These are phyloP conservation scores for Cryptoblepharus egeriae DNA, from an alignment of 2,797 vertebrate species.

Conservation along the genomic window DNA sequence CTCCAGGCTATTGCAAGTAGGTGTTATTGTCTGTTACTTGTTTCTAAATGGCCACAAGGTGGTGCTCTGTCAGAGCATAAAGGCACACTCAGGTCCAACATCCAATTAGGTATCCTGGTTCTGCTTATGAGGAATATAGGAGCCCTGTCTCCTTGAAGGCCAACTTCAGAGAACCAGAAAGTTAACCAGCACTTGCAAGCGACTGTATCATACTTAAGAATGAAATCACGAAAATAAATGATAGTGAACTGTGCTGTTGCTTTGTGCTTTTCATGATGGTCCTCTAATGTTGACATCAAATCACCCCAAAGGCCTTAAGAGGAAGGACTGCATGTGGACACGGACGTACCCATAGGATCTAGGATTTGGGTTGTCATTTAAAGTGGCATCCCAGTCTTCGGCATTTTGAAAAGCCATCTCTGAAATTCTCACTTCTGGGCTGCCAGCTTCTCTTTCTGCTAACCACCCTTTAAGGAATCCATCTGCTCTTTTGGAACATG, in stretches of 20 bases:
- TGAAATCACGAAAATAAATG: neutral
- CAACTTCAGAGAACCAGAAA: neutral
- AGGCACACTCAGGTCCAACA: accelerated
- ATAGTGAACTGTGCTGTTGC: slow-evolving; percentile 9
- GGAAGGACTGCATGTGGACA: neutral
- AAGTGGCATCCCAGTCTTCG: slow-evolving; percentile 27
- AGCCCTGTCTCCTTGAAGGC: neutral
- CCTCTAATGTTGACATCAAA: neutral
- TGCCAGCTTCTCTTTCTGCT: neutral
- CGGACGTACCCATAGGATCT: neutral
- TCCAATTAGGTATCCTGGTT: neutral
- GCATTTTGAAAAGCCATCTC: neutral
- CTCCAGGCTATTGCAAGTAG: neutral
- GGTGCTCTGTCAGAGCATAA: neutral
- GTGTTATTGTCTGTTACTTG: neutral
- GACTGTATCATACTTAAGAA: slow-evolving; percentile 18
- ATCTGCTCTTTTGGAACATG: neutral
- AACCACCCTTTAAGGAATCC: slow-evolving; percentile 4
- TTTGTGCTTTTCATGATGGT: slow-evolving; percentile 7
- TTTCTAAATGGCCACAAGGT: neutral
- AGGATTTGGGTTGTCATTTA: slow-evolving; percentile 16
- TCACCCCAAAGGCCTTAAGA: neutral
- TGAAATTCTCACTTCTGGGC: slow-evolving; percentile 5
- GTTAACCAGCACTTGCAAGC: neutral
- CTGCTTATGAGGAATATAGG: accelerated